Conservation (phyloP, 2,888 invertebrate species). For the Phyllotreta striolata region DNA sequence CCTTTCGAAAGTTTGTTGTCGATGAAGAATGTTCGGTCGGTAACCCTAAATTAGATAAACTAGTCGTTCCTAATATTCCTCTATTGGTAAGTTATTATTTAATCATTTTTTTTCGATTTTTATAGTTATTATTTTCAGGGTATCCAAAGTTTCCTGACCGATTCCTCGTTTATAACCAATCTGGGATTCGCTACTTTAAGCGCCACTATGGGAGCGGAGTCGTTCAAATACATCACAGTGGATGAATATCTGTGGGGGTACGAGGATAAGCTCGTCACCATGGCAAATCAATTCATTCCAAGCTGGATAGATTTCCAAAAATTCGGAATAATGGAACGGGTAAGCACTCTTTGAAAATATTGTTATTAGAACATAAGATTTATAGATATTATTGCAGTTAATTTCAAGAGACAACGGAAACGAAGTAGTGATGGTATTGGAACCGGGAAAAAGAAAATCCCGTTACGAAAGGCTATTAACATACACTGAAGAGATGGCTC, state of each 20-base stretch:
- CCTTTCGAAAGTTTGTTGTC: constrained; percentile 68
- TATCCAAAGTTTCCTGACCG: constrained; percentile 64
- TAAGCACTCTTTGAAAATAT: constrained; percentile 59
- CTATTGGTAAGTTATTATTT: constrained; percentile 67
- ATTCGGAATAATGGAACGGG: constrained; percentile 84
- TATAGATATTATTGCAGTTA: constrained; percentile 61
- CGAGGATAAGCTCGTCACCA: constrained; percentile 74
- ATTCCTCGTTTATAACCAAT: constrained; percentile 66
- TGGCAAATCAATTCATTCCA: constrained; percentile 76
- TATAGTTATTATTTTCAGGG: constrained; percentile 61
- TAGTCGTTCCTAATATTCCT: constrained; percentile 76
- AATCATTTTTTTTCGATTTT: neutral
- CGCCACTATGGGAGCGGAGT: constrained; percentile 65
- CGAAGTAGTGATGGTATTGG: constrained; percentile 65
- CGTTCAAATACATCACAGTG: constrained; percentile 71
- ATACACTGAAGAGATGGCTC: constrained; percentile 51
- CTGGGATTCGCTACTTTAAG: constrained; percentile 69
- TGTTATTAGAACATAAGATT: neutral
- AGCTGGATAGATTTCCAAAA: constrained; percentile 80
- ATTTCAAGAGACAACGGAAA: constrained; percentile 68
- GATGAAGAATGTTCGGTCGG: constrained; percentile 72
- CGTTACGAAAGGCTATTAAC: constrained; percentile 44
- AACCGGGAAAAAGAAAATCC: constrained; percentile 47
- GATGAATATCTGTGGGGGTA: constrained; percentile 85
- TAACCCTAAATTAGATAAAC: constrained; percentile 66